phyloP scores from a whole-genome alignment of 2,888 invertebrate species.

The Tridacna gigas region DNA sequence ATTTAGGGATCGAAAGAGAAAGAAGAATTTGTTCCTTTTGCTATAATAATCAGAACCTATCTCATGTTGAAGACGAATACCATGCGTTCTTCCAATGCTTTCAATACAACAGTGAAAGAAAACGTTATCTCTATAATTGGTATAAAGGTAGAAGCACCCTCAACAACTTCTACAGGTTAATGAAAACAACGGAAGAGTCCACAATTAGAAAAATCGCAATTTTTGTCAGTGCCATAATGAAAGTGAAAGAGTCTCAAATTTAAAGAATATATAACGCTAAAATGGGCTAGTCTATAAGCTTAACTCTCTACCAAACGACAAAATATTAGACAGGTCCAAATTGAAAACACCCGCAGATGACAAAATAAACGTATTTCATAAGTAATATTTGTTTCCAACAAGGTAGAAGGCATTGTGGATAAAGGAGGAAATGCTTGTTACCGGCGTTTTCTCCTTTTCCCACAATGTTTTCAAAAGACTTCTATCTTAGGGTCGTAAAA shows the following conservation, averaged over 20 bases:
- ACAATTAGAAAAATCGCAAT: constrained; percentile 7
- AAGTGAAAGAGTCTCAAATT: neutral
- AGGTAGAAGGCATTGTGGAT: no score
- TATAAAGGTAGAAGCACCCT: neutral
- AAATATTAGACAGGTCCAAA: no score
- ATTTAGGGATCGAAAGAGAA: neutral
- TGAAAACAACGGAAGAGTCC: neutral
- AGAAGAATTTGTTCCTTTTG: constrained; percentile 18
- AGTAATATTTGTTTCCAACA: no score
- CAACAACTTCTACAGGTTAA: constrained; percentile 3
- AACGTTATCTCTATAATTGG: constrained; percentile 16
- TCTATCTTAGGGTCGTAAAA: no score
- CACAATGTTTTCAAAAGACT: no score
- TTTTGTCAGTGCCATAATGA: neutral
- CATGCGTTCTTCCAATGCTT: constrained; percentile 32
- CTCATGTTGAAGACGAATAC: constrained; percentile 25
- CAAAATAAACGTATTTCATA: no score
- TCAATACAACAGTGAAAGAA: constrained; percentile 1
- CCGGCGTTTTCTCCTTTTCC: no score
- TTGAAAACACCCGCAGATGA: no score
- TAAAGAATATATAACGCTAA: no score
- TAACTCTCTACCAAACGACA: neutral
- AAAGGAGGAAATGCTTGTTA: no score
- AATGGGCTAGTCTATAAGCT: no score
- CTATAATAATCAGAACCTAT: neutral